A percentile compares a stretch with the other conserved stretches of the same genome.
Evolutionary conservation across 2,888 invertebrate species (phyloP).

Genomic region (Caenorhabditis sulstoni): DNA sequence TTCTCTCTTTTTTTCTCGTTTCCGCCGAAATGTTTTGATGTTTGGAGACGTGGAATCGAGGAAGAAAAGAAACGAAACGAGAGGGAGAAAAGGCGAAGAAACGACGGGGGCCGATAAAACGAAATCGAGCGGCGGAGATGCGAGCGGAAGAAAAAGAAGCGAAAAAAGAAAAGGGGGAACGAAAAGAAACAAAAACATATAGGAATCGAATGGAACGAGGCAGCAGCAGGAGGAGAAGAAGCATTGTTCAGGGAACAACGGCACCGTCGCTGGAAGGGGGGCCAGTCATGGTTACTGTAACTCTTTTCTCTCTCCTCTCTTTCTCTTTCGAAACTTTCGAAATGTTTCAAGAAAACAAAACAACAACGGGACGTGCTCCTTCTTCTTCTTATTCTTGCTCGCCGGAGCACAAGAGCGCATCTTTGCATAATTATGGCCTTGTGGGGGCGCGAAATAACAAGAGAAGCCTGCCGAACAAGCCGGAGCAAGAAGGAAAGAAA

Average conservation of each 20-base stretch:
- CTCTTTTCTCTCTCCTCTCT: no score
- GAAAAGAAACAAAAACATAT: slow-evolving; percentile 43
- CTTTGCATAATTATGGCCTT: slow-evolving; percentile 53
- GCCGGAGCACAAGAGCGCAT: slow-evolving; percentile 15
- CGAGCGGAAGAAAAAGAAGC: slow-evolving; percentile 13
- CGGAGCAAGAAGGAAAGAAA: neutral
- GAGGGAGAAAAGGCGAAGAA: slow-evolving; percentile 3
- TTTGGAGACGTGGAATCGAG: slow-evolving; percentile 17
- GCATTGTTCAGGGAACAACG: slow-evolving; percentile 18
- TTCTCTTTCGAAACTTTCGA: neutral
- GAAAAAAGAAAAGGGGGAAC: slow-evolving; percentile 1
- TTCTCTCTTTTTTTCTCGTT: neutral
- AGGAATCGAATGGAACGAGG: slow-evolving; percentile 37
- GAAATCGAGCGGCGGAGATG: slow-evolving; percentile 28
- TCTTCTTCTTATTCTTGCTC: no score
- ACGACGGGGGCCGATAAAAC: slow-evolving; percentile 23
- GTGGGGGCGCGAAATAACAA: slow-evolving; percentile 33
- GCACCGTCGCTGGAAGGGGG: neutral
- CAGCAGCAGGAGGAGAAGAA: neutral
- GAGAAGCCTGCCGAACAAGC: slow-evolving; percentile 8
- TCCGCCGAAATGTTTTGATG: slow-evolving; percentile 11
- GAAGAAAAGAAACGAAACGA: slow-evolving; percentile 38
- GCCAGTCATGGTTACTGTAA: slow-evolving; percentile 2
- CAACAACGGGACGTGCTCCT: neutral
- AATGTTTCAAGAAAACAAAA: slow-evolving; percentile 14